Percentiles rank a stretch among this genome's conserved stretches.
phyloP scores from a whole-genome alignment of 2,888 invertebrate genomes.

The Agrotis exclamationis region DNA sequence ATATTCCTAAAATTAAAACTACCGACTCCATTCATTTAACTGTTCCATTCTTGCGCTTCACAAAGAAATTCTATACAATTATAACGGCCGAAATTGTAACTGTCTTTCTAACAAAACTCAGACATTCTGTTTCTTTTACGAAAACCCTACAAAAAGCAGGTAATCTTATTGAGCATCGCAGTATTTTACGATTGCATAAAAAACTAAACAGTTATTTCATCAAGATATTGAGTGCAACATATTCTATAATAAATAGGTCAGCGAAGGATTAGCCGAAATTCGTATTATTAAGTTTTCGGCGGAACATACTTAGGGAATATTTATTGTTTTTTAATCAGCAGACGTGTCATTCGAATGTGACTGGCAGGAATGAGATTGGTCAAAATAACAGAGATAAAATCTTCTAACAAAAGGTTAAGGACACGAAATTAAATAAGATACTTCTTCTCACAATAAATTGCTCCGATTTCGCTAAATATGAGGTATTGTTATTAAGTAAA shows the following conservation, averaged over 20 bases:
- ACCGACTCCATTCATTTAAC: constrained; percentile 70
- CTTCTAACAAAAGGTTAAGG: constrained; percentile 29
- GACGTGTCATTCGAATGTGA: constrained; percentile 70
- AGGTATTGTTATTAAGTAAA: constrained; percentile 52
- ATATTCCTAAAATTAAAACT: not conserved
- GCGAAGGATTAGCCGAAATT: constrained; percentile 77
- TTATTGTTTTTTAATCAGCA: constrained; percentile 88
- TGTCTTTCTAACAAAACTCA: constrained; percentile 86
- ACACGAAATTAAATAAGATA: constrained; percentile 41
- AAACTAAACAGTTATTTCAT: constrained; percentile 81
- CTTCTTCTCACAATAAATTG: constrained; percentile 41
- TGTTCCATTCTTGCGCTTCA: constrained; percentile 77
- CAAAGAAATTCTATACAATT: constrained; percentile 91
- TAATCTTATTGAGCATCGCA: constrained; percentile 84
- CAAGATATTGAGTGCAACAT: constrained; percentile 79
- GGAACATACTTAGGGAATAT: constrained; percentile 77
- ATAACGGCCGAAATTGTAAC: constrained; percentile 91
- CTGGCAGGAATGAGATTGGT: constrained; percentile 62
- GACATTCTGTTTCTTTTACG: constrained; percentile 79
- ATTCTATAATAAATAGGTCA: constrained; percentile 88
- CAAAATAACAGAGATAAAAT: constrained; percentile 68
- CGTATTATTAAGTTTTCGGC: constrained; percentile 86
- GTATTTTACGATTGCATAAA: constrained; percentile 79
- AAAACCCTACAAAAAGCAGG: constrained; percentile 86
- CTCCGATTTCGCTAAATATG: constrained; percentile 29